phyloP scores from a whole-genome alignment of 2,888 invertebrate genomes.

The Camponotus fellah region DNA sequence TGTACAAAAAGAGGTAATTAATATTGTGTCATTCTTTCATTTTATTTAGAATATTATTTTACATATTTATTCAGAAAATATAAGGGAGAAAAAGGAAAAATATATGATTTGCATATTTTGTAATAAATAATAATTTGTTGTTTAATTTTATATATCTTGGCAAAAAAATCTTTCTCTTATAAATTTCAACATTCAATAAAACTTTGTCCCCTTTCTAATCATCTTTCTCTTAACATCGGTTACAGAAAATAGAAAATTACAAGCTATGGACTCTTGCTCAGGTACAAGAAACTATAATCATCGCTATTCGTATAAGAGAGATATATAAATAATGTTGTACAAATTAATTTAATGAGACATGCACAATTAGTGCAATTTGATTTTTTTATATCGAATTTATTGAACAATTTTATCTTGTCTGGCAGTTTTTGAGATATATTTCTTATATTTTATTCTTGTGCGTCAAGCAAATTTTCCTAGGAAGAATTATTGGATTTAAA shows the following conservation, averaged over 20 bases:
- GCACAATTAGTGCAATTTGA: background rate
- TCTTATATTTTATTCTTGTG: conserved; percentile 30
- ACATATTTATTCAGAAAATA: background rate
- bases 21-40: background rate
- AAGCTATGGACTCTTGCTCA: background rate
- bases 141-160: conserved; percentile 12
- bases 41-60: conserved; percentile 35
- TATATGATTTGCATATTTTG: background rate
- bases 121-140: conserved; percentile 16
- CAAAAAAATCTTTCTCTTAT: background rate
- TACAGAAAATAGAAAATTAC: conserved; percentile 16
- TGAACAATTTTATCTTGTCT: conserved; percentile 13
- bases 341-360: conserved; percentile 14
- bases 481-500: background rate
- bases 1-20: background rate
- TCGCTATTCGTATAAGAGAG: background rate
- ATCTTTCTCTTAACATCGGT: background rate
- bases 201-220: background rate
- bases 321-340: conserved; percentile 5
- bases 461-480: conserved; percentile 9
- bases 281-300: conserved; percentile 21
- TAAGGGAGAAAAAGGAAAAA: conserved; percentile 4
- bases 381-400: background rate
- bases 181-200: conserved; percentile 18
- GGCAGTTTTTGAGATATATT: conserved; percentile 29